Conservation (phyloP, 2,113 vertebrate species). For the Tachysurus vachellii region DNA sequence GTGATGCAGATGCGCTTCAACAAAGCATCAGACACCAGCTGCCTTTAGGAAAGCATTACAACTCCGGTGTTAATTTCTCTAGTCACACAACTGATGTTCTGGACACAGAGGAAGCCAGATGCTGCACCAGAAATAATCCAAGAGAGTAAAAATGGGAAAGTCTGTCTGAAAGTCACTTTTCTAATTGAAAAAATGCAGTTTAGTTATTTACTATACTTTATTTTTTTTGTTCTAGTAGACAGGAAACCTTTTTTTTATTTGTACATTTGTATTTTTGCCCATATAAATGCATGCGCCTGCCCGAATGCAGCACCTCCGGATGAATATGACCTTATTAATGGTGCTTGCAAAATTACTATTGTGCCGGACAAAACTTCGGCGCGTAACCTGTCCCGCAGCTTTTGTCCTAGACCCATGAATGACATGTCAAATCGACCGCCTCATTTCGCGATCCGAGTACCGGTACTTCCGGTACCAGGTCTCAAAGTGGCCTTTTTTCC, state of each 20-base stretch:
- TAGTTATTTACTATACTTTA: not conserved
- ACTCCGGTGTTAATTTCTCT: not conserved
- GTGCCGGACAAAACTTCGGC: too few relatives aligned
- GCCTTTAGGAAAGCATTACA: not conserved
- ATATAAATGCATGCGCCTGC: not conserved
- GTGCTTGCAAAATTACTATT: too few relatives aligned
- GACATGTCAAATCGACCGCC: too few relatives aligned
- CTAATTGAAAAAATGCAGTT: too few relatives aligned
- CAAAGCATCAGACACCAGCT: not conserved
- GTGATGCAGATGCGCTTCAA: not conserved
- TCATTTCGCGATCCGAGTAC: too few relatives aligned
- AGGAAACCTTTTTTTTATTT: not conserved
- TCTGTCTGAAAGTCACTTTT: too few relatives aligned
- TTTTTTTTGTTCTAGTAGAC: not conserved
- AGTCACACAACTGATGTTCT: slow-evolving; percentile 6
- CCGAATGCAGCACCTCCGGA: not conserved
- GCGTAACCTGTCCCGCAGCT: too few relatives aligned
- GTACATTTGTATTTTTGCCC: not conserved
- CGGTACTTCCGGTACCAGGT: too few relatives aligned
- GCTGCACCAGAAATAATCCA: not conserved
- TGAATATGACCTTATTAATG: not conserved
- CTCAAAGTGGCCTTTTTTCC: too few relatives aligned
- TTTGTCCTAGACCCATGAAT: too few relatives aligned
- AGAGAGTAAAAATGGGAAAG: not conserved
- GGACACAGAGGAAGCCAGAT: not conserved